A percentile compares a stretch with the other conserved stretches of the same genome.
Conservation (phyloP, 2,888 invertebrate species). For the Barypeithes pellucidus region DNA sequence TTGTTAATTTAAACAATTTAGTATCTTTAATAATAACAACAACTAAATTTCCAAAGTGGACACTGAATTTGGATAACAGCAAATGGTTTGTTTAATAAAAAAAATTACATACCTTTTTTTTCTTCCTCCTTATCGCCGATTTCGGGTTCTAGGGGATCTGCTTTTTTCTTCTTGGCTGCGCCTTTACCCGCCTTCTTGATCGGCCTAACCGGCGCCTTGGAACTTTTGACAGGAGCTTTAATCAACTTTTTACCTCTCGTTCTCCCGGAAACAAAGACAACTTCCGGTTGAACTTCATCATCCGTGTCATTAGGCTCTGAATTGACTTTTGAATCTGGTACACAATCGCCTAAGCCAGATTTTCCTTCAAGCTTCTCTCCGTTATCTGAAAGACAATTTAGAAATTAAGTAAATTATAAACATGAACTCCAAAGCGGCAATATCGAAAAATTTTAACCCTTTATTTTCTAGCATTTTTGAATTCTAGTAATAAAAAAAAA, state of each 20-base stretch:
- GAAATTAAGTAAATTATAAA: too few species aligned
- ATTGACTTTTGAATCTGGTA: not conserved
- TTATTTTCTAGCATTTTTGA: too few species aligned
- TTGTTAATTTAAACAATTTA: too few species aligned
- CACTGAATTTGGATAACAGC: too few species aligned
- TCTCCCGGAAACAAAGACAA: conserved; percentile 46
- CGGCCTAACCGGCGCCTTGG: not conserved
- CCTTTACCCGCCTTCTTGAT: conserved; percentile 4
- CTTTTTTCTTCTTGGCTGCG: not conserved
- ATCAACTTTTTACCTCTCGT: conserved; percentile 2
- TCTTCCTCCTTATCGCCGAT: not conserved
- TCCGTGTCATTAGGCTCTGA: conserved; percentile 1
- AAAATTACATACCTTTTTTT: conserved; percentile 16
- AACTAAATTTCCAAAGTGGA: too few species aligned
- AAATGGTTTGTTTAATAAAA: too few species aligned
- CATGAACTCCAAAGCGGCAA: too few species aligned
- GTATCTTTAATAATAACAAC: too few species aligned
- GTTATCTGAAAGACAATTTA: not conserved
- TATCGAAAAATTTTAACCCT: too few species aligned
- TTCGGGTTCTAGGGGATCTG: not conserved
- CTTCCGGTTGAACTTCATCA: conserved; percentile 46
- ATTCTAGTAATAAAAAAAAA: too few species aligned
- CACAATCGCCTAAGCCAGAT: not conserved
- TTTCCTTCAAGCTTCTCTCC: not conserved
- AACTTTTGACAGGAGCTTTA: not conserved